phyloP scores from a whole-genome alignment of 2,888 invertebrate genomes.

The Drosophila hamatofila region DNA sequence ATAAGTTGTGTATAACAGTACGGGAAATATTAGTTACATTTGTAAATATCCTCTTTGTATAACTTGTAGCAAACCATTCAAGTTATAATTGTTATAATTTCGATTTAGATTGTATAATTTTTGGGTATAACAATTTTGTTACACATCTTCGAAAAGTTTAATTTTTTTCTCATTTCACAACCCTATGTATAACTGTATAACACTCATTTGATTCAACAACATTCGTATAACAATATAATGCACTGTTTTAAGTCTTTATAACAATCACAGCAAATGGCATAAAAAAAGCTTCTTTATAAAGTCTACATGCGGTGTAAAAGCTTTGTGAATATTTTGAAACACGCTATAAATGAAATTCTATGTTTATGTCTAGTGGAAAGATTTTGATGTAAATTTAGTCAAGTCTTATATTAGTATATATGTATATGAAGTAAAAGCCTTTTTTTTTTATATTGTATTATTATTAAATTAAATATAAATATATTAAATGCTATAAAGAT shows the following conservation, averaged over 20 bases:
- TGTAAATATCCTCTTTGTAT: not conserved
- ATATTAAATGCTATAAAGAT: too few relatives aligned
- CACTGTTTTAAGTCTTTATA: not conserved
- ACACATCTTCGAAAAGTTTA: not conserved
- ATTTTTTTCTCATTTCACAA: not conserved
- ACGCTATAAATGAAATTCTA: not conserved
- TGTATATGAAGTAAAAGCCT: too few relatives aligned
- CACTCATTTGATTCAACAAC: not conserved
- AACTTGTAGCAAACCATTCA: not conserved
- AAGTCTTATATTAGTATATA: too few relatives aligned
- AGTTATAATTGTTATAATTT: not conserved
- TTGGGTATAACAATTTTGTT: not conserved
- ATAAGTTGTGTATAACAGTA: constrained; percentile 6
- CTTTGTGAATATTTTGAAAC: not conserved
- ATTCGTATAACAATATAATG: not conserved
- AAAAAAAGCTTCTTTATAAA: constrained; percentile 2
- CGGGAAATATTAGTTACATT: not conserved
- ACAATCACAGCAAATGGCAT: constrained; percentile 8
- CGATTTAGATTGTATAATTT: not conserved
- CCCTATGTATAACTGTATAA: not conserved
- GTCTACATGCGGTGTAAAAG: not conserved
- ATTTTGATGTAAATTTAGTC: not conserved
- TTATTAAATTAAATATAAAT: too few relatives aligned
- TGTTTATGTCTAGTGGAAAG: not conserved
- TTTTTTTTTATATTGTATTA: too few relatives aligned